Base-by-base conservation (phyloP, 2,797 vertebrate species). In the Hephaestus fuliginosus region DNA sequence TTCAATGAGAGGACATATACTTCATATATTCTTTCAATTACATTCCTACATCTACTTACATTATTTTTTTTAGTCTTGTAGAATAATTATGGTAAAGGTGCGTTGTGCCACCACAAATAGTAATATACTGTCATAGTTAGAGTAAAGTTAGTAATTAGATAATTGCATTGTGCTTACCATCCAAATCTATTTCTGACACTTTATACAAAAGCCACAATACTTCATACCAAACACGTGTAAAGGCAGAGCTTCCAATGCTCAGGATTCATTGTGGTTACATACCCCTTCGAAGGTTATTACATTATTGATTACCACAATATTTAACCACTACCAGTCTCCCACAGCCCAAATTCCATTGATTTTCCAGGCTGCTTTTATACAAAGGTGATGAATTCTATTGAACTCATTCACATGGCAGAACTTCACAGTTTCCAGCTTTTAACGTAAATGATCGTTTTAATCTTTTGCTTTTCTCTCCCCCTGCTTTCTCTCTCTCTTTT, bases 261-360 rank as follows among this genome's bases (percentile, higher is more conserved):
- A 49, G 44, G 65, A 76, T 70, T 79, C 66, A 78, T 55, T 81
- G 77, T 74, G 86, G 60, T 89, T 80, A 82, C 90, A 86, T 86
- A 81, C 88, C 74, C 52, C 81, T 86, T 60, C 68, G 67, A 90
- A 88, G 82, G 87, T 89, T 91, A 84, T 94, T 95, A 86, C 89
- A 70, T 75, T 94, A 95, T 94, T 92, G 94, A 96, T 95, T 91
- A 89, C 66, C n/a, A 41, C 61, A 84, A 78, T 87, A 76, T 94
- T 94, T 94, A 93, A 91, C 83, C 91, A 87, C 86, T 83, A 81
- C 83, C 91, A 91, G 82, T 80, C 76, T 82, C 56, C 86, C 90
- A 79, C 83, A 90, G 89, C 90, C 86, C 91, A 90, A 92, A 93
- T 76, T 80, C 46, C 80, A 93, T 94, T 92, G 92, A 95, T 95